Base-by-base conservation (phyloP, 2,797 vertebrate genomes). In the Lepus townsendii region DNA sequence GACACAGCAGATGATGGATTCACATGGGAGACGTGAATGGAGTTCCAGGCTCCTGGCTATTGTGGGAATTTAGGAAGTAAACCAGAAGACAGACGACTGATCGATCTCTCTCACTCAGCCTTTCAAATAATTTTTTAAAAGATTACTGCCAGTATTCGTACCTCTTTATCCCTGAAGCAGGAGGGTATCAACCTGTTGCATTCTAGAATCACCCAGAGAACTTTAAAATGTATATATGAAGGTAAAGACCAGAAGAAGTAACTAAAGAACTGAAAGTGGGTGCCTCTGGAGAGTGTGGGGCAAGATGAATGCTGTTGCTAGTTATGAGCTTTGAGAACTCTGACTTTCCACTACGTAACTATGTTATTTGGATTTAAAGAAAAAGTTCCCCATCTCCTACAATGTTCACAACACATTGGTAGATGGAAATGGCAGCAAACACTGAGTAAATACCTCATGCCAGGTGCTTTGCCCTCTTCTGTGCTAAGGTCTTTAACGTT, bases 361-460 rank as follows among this genome's bases (percentile, higher is more conserved):
- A 7, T n/a, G 13, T 32, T 68, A 69, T 32, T 73, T 89, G 57
- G 47, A 82, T 24, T 94, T 86, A 62, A 90, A 92, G 73, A 47
- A 91, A 91, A 92, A 72, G 75, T 65, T 50, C 54, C 83, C 73
- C 66, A 79, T 11, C 42, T 91, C 50, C n/a, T 68, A 77, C 57
- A 17, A 84, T 69, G 38, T 88, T 93, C 75, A 84, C 19, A 88
- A 88, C 14, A 92, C 10, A 91, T 38, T 2, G 63, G 50, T 24
- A 76, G 26, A 88, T 65, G 68, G 62, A 88, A 91, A 38, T 11
- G 57, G 30, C 62, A 80, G 35, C 52, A 20, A 88, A 85, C 32
- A 80, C 6, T 71, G 63, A 88, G 52, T 75, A 79, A 96, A 85
- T 71, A 68, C 24, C 69, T 88, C 42, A 75, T 52, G 27, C 89